These are phyloP conservation scores for Rhabdornis inornatus DNA, from an alignment of 2,113 vertebrate genomes.

Conservation along the genomic window DNA sequence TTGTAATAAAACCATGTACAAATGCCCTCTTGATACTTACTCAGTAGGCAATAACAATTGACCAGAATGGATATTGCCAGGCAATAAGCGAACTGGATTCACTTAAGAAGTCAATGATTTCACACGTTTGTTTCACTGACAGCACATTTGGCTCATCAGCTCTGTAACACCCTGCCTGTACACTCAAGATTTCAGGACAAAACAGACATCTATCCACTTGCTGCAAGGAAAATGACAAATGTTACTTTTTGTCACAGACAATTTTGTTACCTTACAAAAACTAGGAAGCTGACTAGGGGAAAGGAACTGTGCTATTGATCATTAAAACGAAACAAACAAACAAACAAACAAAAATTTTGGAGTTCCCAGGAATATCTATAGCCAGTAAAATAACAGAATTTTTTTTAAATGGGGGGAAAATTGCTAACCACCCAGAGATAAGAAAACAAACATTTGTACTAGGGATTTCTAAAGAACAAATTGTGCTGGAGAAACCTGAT, in stretches of 20 bases:
- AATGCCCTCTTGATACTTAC: neutral
- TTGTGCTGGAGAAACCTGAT: neutral
- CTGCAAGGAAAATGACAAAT: neutral
- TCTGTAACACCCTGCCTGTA: neutral
- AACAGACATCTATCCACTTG: neutral
- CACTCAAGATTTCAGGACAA: neutral
- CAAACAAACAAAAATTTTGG: neutral
- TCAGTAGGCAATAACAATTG: neutral
- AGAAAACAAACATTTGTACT: constrained; percentile 1
- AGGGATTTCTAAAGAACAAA: constrained; percentile 12
- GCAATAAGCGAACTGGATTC: neutral
- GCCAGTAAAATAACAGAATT: neutral
- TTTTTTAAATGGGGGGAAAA: neutral
- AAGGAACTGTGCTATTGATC: neutral
- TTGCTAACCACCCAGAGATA: neutral
- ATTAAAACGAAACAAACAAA: neutral
- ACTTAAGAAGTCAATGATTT: neutral
- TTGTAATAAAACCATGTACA: neutral
- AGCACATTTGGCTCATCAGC: neutral
- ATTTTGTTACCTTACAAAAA: neutral
- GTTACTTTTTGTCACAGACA: neutral
- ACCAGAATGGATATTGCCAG: neutral
- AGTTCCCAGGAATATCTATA: neutral
- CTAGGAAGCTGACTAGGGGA: neutral
- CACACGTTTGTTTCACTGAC: neutral